Evolutionary conservation across 2,888 invertebrate species (phyloP), one percentile per base, ranked within the genome.

Genomic region (Erpobdella octoculata): DNA sequence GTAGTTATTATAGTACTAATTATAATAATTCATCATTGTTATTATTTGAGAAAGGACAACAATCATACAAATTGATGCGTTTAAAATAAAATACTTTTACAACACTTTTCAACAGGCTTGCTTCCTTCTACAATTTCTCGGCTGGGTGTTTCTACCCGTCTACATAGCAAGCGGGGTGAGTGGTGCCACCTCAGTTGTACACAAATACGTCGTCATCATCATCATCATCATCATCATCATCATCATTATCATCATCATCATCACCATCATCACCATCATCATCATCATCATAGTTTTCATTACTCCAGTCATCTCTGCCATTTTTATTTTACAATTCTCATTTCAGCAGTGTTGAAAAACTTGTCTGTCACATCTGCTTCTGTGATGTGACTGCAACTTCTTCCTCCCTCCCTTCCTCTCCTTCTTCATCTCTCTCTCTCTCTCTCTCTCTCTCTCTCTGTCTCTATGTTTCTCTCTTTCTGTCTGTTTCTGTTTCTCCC

Each of bases 141-240:
- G 79, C 18, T 82, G 81, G 81, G 66, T 81, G 5, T 81, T 81
- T 72, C 78, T 82, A 25, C 82, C 82, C 0, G 81, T 82, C 33
- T 82, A 81, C 73, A 80, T 81, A 41, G 78, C 82, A 8, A 79
- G 80, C 71, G 80, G 80, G 75, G 81, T 81, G 76, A 76, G 75
- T 73, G n/a, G n/a, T n/a, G n/a, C n/a, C n/a, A n/a, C n/a, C n/a
- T n/a, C n/a, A n/a, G n/a, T n/a, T n/a, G n/a, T n/a, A n/a, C n/a
- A n/a, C n/a, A n/a, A n/a, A n/a, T n/a, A n/a, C n/a, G n/a, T n/a
- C n/a, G n/a, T 66, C 66, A 38, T 66, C 66, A 66, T 65, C 65
- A 65, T 33, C 35, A 33, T 65, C 65, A 65, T 65, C 9, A 33
- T 38, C 66, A n/a, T 66, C 66, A n/a, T 66, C 66, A 66, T 66